Evolutionary conservation across 2,113 vertebrate genomes (phyloP), one percentile per base, ranked within the genome.

Genomic region (Noturus placidus): DNA sequence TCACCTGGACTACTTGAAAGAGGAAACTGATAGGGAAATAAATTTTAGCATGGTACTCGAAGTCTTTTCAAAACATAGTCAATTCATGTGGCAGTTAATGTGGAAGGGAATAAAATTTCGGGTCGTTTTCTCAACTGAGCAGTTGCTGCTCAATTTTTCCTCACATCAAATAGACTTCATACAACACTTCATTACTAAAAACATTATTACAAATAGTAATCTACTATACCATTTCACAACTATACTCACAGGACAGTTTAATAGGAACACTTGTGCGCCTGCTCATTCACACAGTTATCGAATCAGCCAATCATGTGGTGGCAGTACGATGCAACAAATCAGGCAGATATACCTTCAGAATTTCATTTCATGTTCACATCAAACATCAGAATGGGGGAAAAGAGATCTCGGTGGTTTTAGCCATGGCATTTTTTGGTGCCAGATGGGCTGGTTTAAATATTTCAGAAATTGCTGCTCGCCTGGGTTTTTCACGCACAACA

Each of bases 81-180:
- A 1, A 84, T 61, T 38, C n/a, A 85, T 46, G 59, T 57, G 52
- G 61, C 76, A 74, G 59, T 83, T 83, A 83, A 19, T 74, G 42
- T 13, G 25, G 30, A 83, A 83, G 17, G 38, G 8, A 42, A 30
- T 33, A 77, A 50, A 78, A 38, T 33, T 78, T 13, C n/a, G 42
- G 10, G 76, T 52, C 52, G 42, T 54, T 54, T 54, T 70, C 57
- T 76, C 9, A 61, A 6, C 46, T 19, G 35, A 59, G 35, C 5
- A 76, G 70, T 33, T 61, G 38, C 33, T n/a, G 46, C 33, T 50
- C 14, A 20, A 38, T 63, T 63, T 76, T 82, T 54, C 27, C 30
- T 65, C 20, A 5, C 4, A 17, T 83, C 46, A 35, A 35, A 50
- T 33, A 17, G 30, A n/a, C 14, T 30, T 42, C 20, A 30, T 33